Evolutionary conservation across 2,888 invertebrate genomes (phyloP), one percentile per base, ranked within the genome.

Genomic region (Hofmannophila pseudospretella): DNA sequence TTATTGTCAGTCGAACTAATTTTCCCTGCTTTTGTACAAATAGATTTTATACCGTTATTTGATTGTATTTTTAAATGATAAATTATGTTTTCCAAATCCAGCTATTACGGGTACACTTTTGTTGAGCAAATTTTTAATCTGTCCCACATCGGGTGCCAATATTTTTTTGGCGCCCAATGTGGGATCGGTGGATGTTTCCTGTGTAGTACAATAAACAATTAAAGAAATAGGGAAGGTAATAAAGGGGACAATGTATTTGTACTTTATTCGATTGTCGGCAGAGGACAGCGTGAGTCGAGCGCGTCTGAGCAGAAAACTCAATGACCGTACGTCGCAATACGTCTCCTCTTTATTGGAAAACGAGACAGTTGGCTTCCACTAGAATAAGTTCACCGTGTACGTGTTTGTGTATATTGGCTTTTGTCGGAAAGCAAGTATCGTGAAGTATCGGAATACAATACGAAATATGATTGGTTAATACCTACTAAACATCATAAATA

Each of bases 271-370:
- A 67, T 69, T 67, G 66, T 59, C 52, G 49, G 46, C 44, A 44
- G 45, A 30, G 45, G 57, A 42, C 42, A 46, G 35, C 57, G 56
- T 53, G 54, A 55, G 52, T 49, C 49, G 58, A 43, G 58, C 63
- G 72, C 72, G 68, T 69, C 70, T 70, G 62, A 69, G 73, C 74
- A 73, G 79, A 81, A 82, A 82, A 79, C 72, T 75, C 76, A 77
- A 80, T 78, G 72, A 66, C 67, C 68, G 67, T 67, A 59, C 61
- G 61, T 64, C 60, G 70, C 78, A 81, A 82, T 84, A 79, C 74
- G 72, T 80, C 76, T 73, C 60, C 52, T 67, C 71, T 72, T 78
- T 81, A 80, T 80, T 81, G 80, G 82, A 74, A 79, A 81, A 77
- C 74, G 77, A 79, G 75, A 75, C 76, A 77, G 74, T 73, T 71